These are phyloP conservation scores for Coenonympha arcania DNA, from an alignment of 2,888 invertebrate genomes.

Conservation along the genomic window DNA sequence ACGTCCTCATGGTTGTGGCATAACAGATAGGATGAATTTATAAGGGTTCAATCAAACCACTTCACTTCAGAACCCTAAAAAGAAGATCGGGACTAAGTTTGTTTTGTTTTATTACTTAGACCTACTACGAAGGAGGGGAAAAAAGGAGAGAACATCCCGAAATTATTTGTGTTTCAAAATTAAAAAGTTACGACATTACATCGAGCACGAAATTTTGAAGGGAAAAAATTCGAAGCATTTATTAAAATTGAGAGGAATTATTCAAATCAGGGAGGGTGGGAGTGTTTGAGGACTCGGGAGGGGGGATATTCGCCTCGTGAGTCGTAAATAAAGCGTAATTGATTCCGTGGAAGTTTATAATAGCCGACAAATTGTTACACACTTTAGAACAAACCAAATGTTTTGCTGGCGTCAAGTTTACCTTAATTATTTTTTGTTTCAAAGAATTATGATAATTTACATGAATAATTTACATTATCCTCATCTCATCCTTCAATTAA, in stretches of 20 bases:
- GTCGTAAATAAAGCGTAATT: constrained; percentile 29
- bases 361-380: constrained; percentile 29
- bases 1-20: no score
- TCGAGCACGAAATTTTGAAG: constrained; percentile 17
- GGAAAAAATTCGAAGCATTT: constrained; percentile 19
- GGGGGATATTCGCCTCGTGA: constrained; percentile 18
- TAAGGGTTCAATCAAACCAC: no score
- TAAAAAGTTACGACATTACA: constrained; percentile 24
- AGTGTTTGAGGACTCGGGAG: no score
- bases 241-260: constrained; percentile 25
- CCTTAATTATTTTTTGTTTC: constrained; percentile 19
- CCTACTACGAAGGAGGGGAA: not conserved
- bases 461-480: no score
- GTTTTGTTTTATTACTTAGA: constrained; percentile 9
- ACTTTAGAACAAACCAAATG: constrained; percentile 24
- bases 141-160: not conserved
- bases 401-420: constrained; percentile 22
- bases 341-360: constrained; percentile 28
- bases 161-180: constrained; percentile 19
- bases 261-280: constrained; percentile 23
- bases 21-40: no score
- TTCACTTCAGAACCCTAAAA: not conserved
- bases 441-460: no score
- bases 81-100: not conserved
- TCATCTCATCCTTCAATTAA: no score